Percentiles rank a stretch among this genome's conserved stretches.
These are phyloP conservation scores for Linyphia triangularis DNA, from an alignment of 2,888 invertebrate species.

Conservation along the genomic window DNA sequence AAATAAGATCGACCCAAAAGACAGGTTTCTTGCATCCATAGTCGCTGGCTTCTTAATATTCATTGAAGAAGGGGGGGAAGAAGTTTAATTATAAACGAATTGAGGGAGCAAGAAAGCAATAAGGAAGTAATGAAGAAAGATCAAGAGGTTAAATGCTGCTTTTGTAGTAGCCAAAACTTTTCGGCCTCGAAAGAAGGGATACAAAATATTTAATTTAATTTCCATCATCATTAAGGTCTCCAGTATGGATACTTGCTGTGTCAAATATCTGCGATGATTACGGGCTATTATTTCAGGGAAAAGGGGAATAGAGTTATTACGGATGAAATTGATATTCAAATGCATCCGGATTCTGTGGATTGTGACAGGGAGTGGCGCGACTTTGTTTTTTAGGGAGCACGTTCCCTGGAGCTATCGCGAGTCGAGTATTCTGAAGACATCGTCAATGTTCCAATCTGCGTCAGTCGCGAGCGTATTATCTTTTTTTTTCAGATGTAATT, in stretches of 20 bases:
- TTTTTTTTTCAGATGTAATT: no score
- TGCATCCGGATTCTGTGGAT: not conserved
- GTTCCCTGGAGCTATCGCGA: no score
- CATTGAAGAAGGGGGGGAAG: slow-evolving; percentile 53
- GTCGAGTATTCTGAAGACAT: no score
- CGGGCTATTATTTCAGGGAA: slow-evolving; percentile 54
- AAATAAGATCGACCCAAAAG: not conserved
- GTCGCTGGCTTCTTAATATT: slow-evolving; percentile 60
- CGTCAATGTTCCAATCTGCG: no score
- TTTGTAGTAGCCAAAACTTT: slow-evolving; percentile 27
- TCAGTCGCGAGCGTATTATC: no score
- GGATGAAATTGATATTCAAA: slow-evolving; percentile 55
- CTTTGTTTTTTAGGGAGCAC: not conserved
- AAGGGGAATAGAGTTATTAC: slow-evolving; percentile 65
- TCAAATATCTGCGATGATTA: slow-evolving; percentile 23
- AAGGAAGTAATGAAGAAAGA: slow-evolving; percentile 56
- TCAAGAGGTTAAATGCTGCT: slow-evolving; percentile 58
- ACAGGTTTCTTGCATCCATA: slow-evolving; percentile 47
- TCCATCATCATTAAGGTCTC: slow-evolving; percentile 35
- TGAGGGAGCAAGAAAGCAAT: slow-evolving; percentile 23
- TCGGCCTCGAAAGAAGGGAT: not conserved
- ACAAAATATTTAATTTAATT: slow-evolving; percentile 69
- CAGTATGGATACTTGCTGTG: slow-evolving; percentile 26
- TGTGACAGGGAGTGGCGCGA: not conserved
- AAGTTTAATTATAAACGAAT: slow-evolving; percentile 57